Percentiles rank a stretch among this genome's conserved stretches.
phyloP scores from a whole-genome alignment of 2,113 vertebrate genomes.

The Pollimyrus isidori region DNA sequence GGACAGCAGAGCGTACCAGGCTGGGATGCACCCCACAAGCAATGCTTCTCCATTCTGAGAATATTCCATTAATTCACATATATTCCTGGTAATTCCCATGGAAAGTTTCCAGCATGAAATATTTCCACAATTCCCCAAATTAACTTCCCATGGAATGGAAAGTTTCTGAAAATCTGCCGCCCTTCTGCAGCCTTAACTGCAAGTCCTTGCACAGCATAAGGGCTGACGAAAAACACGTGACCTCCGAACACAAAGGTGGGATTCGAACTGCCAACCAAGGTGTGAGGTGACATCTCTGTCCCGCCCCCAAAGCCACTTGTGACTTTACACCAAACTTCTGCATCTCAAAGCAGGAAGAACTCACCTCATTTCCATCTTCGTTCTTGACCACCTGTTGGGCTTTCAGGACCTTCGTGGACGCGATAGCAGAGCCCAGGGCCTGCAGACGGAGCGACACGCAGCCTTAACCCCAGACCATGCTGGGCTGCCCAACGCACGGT shows the following conservation, averaged over 20 bases:
- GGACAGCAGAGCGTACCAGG: background rate
- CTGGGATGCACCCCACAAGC: background rate
- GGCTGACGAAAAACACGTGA: background rate
- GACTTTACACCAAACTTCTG: background rate
- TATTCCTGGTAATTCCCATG: too few species aligned
- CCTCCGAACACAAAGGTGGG: background rate
- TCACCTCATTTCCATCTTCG: conserved; percentile 82
- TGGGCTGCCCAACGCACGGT: background rate
- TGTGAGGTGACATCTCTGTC: background rate
- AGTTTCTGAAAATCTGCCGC: too few species aligned
- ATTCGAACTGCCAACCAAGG: background rate
- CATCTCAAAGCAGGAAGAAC: conserved; percentile 13
- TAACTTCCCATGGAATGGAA: too few species aligned
- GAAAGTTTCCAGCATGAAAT: too few species aligned
- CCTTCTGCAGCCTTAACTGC: background rate
- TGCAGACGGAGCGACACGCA: conserved; percentile 31
- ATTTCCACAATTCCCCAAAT: too few species aligned
- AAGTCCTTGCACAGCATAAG: background rate
- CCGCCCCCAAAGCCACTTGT: background rate
- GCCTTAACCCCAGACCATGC: background rate
- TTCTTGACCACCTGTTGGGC: conserved; percentile 87
- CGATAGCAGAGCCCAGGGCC: conserved; percentile 82
- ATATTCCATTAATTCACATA: too few species aligned
- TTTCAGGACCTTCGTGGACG: conserved; percentile 85
- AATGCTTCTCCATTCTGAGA: background rate